phyloP scores from a whole-genome alignment of 2,888 invertebrate species.

The Chironomus tentans region DNA sequence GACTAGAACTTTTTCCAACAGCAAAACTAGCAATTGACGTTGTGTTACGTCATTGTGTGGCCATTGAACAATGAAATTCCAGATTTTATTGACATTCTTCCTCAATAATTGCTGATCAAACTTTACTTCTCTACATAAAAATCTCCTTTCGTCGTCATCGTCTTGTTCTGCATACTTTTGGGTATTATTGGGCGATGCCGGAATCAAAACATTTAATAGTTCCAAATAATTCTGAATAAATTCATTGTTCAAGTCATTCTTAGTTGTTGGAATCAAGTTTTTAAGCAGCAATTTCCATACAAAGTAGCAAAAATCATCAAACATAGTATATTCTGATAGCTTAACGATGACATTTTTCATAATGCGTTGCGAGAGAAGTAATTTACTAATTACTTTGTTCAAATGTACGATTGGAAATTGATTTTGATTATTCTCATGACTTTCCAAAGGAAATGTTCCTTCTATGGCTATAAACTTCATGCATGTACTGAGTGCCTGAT shows the following conservation, averaged over 20 bases:
- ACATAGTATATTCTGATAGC: conserved; percentile 65
- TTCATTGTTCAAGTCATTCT: conserved; percentile 34
- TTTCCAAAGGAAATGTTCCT: conserved; percentile 56
- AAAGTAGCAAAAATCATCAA: conserved; percentile 65
- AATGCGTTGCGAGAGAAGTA: conserved; percentile 54
- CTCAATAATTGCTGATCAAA: conserved; percentile 49
- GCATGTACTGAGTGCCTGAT: conserved; percentile 59
- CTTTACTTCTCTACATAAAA: conserved; percentile 29
- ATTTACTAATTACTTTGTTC: conserved; percentile 54
- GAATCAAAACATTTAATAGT: conserved; percentile 49
- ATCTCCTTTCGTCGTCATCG: conserved; percentile 40
- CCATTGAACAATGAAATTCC: conserved; percentile 69
- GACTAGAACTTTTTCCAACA: conserved; percentile 74
- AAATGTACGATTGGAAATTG: conserved; percentile 57
- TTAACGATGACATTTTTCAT: conserved; percentile 53
- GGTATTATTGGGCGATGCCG: conserved; percentile 33
- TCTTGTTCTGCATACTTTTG: conserved; percentile 27
- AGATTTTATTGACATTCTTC: conserved; percentile 59
- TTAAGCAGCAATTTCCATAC: conserved; percentile 56
- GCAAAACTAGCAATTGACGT: conserved; percentile 66
- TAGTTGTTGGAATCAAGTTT: conserved; percentile 47
- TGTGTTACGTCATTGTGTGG: conserved; percentile 59
- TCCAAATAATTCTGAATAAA: conserved; percentile 57
- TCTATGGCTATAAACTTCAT: conserved; percentile 66
- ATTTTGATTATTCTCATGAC: conserved; percentile 32